Base-by-base conservation (phyloP, 2,797 vertebrate genomes). In the Liasis olivaceus region DNA sequence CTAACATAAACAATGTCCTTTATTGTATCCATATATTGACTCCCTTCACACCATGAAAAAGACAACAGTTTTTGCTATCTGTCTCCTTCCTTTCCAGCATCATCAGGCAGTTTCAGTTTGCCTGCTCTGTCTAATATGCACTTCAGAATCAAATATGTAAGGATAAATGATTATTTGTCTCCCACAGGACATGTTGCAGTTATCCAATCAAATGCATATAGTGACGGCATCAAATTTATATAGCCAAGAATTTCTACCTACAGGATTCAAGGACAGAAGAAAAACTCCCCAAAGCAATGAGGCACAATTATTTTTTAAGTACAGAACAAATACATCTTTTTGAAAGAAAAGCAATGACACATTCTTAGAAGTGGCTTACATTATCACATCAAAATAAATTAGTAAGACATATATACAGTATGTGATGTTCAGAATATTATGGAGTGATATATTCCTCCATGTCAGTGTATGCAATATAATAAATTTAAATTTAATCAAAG, bases 281-380 rank as follows among this genome's bases (percentile, higher is more conserved):
- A 89, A 62, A 66, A 66, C 88, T 59, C 58, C 84, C 5, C 36
- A 62, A 69, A 94, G 7, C 94, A 95, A 5, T 0, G 9, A 93
- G 59, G 42, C 93, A 11, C 5, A 51, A 17, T 85, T 92, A 89
- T 42, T 81, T 72, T 9, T 56, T 93, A 84, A n/a, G 72, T 58
- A 88, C 5, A 93, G 8, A 91, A 81, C 28, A 54, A 8, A 90
- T 66, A 28, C 13, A 51, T 51, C 6, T 47, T 84, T 77, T 12
- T 85, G 85, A 86, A 77, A 47, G 89, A 28, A 92, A 6, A 20
- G 20, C 56, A 42, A 66, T 31, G 93, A 51, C 59, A 63, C 3
- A 87, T 66, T 51, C 94, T 91, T 89, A 31, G 89, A 87, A 93
- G 15, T 0, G 36, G 17, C 13, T 84, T 51, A 88, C n/a, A 63